A percentile compares a stretch with the other conserved stretches of the same genome.
Conservation (phyloP, 1,140 invertebrate species). For the Pachypeltis micranthus region DNA sequence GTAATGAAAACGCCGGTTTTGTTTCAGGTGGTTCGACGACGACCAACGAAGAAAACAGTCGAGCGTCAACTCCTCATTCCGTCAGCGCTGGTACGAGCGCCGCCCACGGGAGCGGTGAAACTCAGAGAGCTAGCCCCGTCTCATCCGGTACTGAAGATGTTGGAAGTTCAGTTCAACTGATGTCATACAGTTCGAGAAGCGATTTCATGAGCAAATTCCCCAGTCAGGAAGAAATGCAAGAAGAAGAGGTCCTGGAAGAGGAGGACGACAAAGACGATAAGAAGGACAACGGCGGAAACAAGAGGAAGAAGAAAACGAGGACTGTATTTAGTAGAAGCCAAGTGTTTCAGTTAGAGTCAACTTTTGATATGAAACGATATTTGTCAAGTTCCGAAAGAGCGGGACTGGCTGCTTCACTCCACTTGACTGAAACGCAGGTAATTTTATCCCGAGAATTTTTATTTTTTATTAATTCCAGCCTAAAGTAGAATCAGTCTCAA, state of each 20-base stretch:
- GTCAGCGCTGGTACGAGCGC: slow-evolving; percentile 35
- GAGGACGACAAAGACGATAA: slow-evolving; percentile 46
- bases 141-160: slow-evolving; percentile 17
- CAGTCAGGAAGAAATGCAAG: slow-evolving; percentile 44
- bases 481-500: too few species aligned
- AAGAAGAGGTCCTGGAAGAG: slow-evolving; percentile 50
- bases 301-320: slow-evolving; percentile 94
- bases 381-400: slow-evolving; percentile 91
- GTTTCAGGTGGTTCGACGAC: slow-evolving; percentile 52
- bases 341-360: slow-evolving; percentile 94
- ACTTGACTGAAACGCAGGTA: slow-evolving; percentile 82
- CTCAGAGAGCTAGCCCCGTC: slow-evolving; percentile 18
- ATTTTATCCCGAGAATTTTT: too few species aligned
- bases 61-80: slow-evolving; percentile 44
- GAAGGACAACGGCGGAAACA: slow-evolving; percentile 50
- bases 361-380: slow-evolving; percentile 96
- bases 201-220: background rate
- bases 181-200: background rate
- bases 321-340: slow-evolving; percentile 92
- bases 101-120: slow-evolving; percentile 22
- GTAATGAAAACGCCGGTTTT: slow-evolving; percentile 29
- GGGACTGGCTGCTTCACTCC: slow-evolving; percentile 80
- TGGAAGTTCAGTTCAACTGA: slow-evolving; percentile 12
- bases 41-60: slow-evolving; percentile 49
- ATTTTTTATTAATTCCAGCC: too few species aligned